Evolutionary conservation across 2,797 vertebrate genomes (phyloP).

Genomic region (Gobionotothen gibberifrons): DNA sequence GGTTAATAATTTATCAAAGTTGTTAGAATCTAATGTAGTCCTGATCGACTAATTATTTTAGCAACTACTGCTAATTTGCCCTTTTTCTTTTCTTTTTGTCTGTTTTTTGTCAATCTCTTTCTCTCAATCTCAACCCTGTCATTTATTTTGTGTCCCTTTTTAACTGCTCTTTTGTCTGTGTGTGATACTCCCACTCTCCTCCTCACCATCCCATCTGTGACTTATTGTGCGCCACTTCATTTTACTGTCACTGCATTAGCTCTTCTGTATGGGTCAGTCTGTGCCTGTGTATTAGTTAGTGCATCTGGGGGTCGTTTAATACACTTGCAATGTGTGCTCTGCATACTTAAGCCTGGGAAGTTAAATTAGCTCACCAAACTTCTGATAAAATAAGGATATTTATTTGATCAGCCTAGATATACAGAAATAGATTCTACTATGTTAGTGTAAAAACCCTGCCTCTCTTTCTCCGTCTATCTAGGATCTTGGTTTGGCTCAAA

Average conservation of each 20-base stretch:
- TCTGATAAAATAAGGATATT: not conserved
- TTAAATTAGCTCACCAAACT: not conserved
- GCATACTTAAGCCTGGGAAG: conserved; percentile 1
- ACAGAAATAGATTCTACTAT: not conserved
- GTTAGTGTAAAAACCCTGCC: not conserved
- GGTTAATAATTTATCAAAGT: not conserved
- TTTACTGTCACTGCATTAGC: conserved; percentile 45
- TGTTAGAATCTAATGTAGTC: not conserved
- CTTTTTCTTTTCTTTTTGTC: not conserved
- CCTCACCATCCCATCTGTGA: conserved; percentile 54
- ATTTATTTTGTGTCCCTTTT: conserved; percentile 36
- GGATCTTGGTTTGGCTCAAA: conserved; percentile 97
- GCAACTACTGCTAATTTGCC: not conserved
- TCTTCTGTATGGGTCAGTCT: conserved; percentile 21
- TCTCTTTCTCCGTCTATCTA: conserved; percentile 39
- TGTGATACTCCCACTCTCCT: conserved; percentile 9
- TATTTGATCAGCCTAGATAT: not conserved
- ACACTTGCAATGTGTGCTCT: conserved; percentile 14
- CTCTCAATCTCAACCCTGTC: conserved; percentile 9
- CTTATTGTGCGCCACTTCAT: conserved; percentile 32
- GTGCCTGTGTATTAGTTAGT: conserved; percentile 27
- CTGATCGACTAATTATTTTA: not conserved
- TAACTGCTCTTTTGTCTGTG: conserved; percentile 44
- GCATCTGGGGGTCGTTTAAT: conserved; percentile 24
- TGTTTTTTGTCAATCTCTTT: not conserved